Conservation (phyloP, 2,888 invertebrate species). For the Eristalinus aeneus region DNA sequence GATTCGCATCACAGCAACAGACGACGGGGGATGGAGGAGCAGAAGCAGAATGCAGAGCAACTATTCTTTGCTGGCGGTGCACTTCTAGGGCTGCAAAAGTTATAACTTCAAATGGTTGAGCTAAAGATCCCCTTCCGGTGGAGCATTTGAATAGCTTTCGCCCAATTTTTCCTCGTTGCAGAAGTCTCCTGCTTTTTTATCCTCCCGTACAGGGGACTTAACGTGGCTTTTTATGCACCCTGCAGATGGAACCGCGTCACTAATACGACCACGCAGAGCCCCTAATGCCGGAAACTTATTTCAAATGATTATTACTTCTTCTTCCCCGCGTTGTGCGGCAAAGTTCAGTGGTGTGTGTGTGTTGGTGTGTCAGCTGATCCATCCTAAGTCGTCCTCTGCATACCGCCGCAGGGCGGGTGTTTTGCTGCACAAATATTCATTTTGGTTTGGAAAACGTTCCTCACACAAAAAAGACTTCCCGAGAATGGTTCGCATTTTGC, state of each 20-base stretch:
- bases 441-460: constrained; percentile 48
- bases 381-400: constrained; percentile 41
- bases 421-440: constrained; percentile 59
- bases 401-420: constrained; percentile 39
- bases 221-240: background rate
- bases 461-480: constrained; percentile 8
- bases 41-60: background rate
- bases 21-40: background rate
- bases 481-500: background rate
- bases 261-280: constrained; percentile 58
- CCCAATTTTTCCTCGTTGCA: constrained; percentile 11
- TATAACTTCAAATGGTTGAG: constrained; percentile 57
- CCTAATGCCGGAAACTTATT: constrained; percentile 64
- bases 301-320: constrained; percentile 67
- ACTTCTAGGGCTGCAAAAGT: constrained; percentile 47
- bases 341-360: constrained; percentile 21
- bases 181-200: background rate
- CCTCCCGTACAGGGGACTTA: constrained; percentile 26
- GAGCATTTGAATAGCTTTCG: constrained; percentile 57
- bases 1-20: constrained; percentile 15
- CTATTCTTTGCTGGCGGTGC: background rate
- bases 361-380: constrained; percentile 38
- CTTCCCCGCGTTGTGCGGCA: constrained; percentile 20
- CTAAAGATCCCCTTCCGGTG: constrained; percentile 66
- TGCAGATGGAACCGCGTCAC: constrained; percentile 60